Base-by-base conservation (phyloP, 1,140 invertebrate genomes). In the Sarcophaga peregrina region DNA sequence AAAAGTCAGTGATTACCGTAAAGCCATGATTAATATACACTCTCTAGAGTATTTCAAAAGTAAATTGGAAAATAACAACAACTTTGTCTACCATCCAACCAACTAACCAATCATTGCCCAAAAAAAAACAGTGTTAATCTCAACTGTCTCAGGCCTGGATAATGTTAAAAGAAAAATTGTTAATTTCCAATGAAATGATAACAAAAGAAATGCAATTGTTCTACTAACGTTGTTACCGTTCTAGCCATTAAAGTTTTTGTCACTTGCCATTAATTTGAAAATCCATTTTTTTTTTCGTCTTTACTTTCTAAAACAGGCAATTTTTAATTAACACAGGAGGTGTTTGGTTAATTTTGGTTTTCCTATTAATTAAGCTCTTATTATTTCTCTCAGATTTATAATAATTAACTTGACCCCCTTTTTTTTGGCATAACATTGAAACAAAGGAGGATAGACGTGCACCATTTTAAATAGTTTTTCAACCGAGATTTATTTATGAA, bases 61-160 rank as follows among this genome's bases (percentile, higher is more conserved):
- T 50, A 78, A 78, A 78, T 78, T 78, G 75, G 75, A 78, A 78
- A 78, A 78, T 78, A 78, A 78, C 75, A 50, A 78, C n/a, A 25
- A 50, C 74, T 46, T 75, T 50, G n/a, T n/a, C 25, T 2, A 37
- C 25, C 25, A 37, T 2, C 25, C 25, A 37, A 37, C 25, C 25
- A 1, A 37, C 25, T 4, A 37, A 37, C 25, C 25, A 37, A 37
- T 4, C 25, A 37, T 37, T 37, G 4, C 25, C 25, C 25, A 37
- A 37, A 1, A 37, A 1, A 37, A 37, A 37, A 37, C 25, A 37
- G 25, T 37, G 25, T 37, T 37, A 37, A 37, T 37, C 25, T 37
- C 25, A 37, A 37, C n/a, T 68, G 17, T 68, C 62, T n/a, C 62
- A 13, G 25, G 25, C 25, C 25, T 37, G 25, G 62, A 68, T 17